A percentile compares a stretch with the other conserved stretches of the same genome.
These are phyloP conservation scores for Phyto melanocephala DNA, from an alignment of 2,888 invertebrate species.

Conservation along the genomic window DNA sequence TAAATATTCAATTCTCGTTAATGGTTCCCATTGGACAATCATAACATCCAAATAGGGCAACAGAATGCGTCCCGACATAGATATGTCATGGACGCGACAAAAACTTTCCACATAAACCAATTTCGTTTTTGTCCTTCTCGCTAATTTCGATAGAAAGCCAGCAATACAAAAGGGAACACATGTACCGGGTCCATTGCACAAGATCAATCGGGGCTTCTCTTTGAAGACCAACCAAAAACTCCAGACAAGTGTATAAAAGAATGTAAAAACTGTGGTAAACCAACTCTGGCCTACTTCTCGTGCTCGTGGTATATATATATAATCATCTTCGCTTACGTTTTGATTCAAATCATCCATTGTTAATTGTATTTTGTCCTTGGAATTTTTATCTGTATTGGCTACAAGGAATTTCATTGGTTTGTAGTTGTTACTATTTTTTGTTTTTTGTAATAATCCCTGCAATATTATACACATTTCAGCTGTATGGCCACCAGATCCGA, in stretches of 20 bases:
- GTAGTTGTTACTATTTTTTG: constrained; percentile 49
- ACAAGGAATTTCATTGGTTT: constrained; percentile 82
- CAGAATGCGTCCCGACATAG: constrained; percentile 92
- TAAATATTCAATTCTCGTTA: constrained; percentile 78
- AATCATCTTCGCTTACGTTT: constrained; percentile 79
- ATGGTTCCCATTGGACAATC: constrained; percentile 94
- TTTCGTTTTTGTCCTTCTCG: constrained; percentile 83
- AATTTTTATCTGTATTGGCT: constrained; percentile 88
- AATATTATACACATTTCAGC: constrained; percentile 93
- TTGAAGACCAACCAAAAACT: constrained; percentile 85
- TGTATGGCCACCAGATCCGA: constrained; percentile 85
- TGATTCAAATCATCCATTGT: constrained; percentile 77
- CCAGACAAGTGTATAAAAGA: constrained; percentile 84
- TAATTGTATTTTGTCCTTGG: constrained; percentile 83
- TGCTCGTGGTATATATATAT: constrained; percentile 86
- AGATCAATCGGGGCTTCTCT: constrained; percentile 87
- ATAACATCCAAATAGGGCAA: constrained; percentile 90
- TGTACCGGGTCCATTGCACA: constrained; percentile 98
- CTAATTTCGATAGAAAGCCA: constrained; percentile 86
- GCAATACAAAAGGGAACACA: constrained; percentile 94
- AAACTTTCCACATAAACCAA: constrained; percentile 97
- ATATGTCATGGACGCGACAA: constrained; percentile 93
- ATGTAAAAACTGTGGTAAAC: constrained; percentile 87
- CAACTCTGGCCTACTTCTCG: constrained; percentile 93
- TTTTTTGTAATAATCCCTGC: constrained; percentile 79